phyloP scores from a whole-genome alignment of 2,113 vertebrate species.

The Phylloscopus whistleri region DNA sequence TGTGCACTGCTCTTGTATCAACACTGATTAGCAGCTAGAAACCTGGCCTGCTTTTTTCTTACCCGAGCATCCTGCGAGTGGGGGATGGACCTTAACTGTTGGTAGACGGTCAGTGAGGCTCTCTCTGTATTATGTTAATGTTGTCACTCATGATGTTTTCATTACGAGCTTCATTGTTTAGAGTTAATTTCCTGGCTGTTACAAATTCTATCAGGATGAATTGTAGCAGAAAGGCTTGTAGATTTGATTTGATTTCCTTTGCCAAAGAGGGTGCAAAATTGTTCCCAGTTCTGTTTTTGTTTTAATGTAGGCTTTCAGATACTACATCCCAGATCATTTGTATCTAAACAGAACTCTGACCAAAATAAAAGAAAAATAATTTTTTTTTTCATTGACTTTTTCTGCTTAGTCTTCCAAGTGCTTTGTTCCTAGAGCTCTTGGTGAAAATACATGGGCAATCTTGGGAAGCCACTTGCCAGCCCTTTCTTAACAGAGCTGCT shows the following conservation, averaged over 20 bases:
- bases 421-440: not conserved
- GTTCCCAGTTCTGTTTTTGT: not conserved
- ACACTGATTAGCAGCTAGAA: conserved; percentile 31
- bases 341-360: not conserved
- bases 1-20: conserved; percentile 9
- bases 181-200: conserved; percentile 21
- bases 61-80: not conserved
- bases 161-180: conserved; percentile 46
- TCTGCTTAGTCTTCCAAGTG: not conserved
- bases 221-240: not conserved
- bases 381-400: not conserved
- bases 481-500: not conserved
- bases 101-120: not conserved
- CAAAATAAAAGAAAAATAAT: not conserved
- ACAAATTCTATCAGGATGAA: conserved; percentile 18
- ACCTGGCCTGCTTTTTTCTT: not conserved
- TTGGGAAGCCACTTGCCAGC: not conserved
- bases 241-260: conserved; percentile 30
- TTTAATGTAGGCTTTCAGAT: not conserved
- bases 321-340: not conserved
- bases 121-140: not conserved
- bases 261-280: not conserved
- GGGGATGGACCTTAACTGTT: not conserved
- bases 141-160: conserved; percentile 40
- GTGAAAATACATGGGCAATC: not conserved